Evolutionary conservation across 2,113 vertebrate species (phyloP).

Genomic region (Menidia beryllina): DNA sequence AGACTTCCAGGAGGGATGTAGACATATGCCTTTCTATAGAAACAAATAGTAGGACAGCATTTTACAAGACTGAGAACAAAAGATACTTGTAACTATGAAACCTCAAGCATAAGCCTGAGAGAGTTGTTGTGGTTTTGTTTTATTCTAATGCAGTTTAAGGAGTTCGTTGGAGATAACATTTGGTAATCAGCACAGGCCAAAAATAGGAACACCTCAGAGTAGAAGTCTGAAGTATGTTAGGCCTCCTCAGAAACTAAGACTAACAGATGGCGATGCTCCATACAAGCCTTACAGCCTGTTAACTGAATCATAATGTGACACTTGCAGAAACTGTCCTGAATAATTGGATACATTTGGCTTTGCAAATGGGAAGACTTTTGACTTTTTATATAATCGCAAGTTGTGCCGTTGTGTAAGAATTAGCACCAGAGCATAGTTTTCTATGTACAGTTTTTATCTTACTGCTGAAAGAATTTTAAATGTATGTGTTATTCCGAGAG

Average conservation of each 20-base stretch:
- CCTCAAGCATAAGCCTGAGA: conserved; percentile 7
- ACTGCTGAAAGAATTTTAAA: background rate
- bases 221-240: conserved; percentile 53
- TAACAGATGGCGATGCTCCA: conserved; percentile 62
- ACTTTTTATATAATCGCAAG: background rate
- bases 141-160: conserved; percentile 16
- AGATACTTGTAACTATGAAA: conserved; percentile 1
- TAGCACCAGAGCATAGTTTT: background rate
- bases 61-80: too few relatives aligned
- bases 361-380: conserved; percentile 27
- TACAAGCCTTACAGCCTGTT: conserved; percentile 55
- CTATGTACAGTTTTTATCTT: background rate
- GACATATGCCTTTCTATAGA: too few relatives aligned
- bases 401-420: background rate
- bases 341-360: conserved; percentile 58
- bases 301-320: conserved; percentile 59
- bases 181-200: conserved; percentile 39
- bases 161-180: conserved; percentile 22
- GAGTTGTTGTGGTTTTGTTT: conserved; percentile 14
- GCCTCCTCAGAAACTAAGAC: conserved; percentile 41
- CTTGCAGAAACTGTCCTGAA: conserved; percentile 22
- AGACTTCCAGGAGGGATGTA: too few relatives aligned
- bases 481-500: background rate
- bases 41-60: too few relatives aligned
- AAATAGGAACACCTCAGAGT: conserved; percentile 53